A percentile compares a stretch with the other conserved stretches of the same genome.
phyloP scores from a whole-genome alignment of 2,113 vertebrate species.

The Tinamus guttatus region DNA sequence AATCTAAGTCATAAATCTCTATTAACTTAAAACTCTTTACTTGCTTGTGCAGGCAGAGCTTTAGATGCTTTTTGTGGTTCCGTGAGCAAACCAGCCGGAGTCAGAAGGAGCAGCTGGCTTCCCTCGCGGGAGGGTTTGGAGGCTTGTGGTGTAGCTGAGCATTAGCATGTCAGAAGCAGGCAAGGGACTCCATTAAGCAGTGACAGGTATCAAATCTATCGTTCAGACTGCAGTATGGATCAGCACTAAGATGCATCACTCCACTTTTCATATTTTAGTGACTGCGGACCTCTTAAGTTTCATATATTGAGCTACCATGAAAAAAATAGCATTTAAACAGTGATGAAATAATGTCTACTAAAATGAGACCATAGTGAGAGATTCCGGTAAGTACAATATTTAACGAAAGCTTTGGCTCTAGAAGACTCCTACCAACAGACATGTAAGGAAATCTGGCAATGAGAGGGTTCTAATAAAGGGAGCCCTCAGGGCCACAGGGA shows the following conservation, averaged over 20 bases:
- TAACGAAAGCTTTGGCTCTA: background rate
- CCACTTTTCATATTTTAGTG: background rate
- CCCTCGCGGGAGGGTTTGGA: background rate
- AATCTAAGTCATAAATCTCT: background rate
- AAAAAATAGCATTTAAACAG: background rate
- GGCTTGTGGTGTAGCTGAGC: background rate
- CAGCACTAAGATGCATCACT: slow-evolving; percentile 55
- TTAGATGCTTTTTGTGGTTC: background rate
- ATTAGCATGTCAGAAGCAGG: slow-evolving; percentile 9
- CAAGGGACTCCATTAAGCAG: slow-evolving; percentile 46
- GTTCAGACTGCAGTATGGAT: slow-evolving; percentile 10
- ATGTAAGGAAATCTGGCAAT: background rate
- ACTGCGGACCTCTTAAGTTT: slow-evolving; percentile 30
- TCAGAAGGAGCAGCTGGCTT: slow-evolving; percentile 10
- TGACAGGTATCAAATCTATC: slow-evolving; percentile 45
- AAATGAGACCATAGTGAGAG: background rate
- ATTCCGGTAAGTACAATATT: background rate
- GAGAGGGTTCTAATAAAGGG: background rate
- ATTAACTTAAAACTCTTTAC: background rate
- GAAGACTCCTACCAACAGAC: background rate
- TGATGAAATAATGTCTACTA: slow-evolving; percentile 9
- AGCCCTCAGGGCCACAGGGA: rapidly evolving
- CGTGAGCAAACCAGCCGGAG: background rate
- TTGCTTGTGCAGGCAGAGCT: background rate
- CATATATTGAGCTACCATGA: background rate